Conservation (phyloP, 2,888 invertebrate genomes). For the Bugula neritina region DNA sequence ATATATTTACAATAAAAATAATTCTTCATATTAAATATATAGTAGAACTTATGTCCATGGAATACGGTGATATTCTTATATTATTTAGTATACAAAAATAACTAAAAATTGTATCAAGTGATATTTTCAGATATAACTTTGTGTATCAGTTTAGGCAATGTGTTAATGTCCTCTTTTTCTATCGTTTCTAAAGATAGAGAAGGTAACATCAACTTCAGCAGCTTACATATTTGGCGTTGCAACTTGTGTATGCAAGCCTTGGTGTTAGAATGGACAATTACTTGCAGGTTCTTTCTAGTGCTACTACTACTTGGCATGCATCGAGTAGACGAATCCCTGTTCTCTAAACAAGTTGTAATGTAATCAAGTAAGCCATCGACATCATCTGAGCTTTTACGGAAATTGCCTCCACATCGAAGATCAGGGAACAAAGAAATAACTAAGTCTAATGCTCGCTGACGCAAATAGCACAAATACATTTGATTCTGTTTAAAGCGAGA, state of each 20-base stretch:
- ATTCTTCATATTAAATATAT: not conserved
- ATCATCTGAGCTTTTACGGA: not conserved
- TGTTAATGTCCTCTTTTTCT: conserved; percentile 9
- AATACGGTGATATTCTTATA: too few relatives aligned
- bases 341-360: conserved; percentile 13
- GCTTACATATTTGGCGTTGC: conserved; percentile 3
- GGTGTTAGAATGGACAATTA: not conserved
- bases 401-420: conserved; percentile 7
- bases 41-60: too few relatives aligned
- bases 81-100: not conserved
- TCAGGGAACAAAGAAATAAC: conserved; percentile 14
- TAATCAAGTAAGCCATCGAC: conserved; percentile 14
- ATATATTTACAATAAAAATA: not conserved
- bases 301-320: conserved; percentile 6
- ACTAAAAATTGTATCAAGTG: not conserved
- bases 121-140: conserved; percentile 5
- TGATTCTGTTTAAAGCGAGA: conserved; percentile 18
- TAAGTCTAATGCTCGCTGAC: not conserved
- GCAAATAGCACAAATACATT: conserved; percentile 13
- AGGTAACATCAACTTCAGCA: conserved; percentile 20
- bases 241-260: not conserved
- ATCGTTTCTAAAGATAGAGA: not conserved
- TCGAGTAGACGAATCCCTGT: not conserved
- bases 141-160: conserved; percentile 17
- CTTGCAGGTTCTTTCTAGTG: not conserved